These are phyloP conservation scores for Acropora yongei DNA, from an alignment of 64 coral and sea anemone genomes.

Conservation along the genomic window DNA sequence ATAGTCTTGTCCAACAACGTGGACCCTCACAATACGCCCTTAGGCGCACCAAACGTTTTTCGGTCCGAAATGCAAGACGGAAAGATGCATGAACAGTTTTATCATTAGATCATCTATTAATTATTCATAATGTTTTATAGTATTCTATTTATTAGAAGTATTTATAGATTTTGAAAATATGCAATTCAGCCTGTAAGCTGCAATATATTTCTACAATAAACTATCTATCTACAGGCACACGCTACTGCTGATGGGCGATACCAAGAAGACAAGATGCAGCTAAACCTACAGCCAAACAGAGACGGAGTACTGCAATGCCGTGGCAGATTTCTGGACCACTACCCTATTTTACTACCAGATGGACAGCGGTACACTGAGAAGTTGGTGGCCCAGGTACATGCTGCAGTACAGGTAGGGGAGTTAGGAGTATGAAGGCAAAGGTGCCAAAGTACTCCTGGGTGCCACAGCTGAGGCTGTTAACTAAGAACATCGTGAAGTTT, in stretches of 20 bases:
- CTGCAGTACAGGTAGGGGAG: background rate
- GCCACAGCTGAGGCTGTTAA: constrained; percentile 12
- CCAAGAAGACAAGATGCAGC: background rate
- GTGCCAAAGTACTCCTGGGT: constrained; percentile 60
- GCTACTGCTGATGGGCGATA: background rate
- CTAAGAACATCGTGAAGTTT: background rate
- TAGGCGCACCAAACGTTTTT: too few species aligned
- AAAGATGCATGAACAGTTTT: too few species aligned
- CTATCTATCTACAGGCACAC: background rate
- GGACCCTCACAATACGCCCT: too few species aligned
- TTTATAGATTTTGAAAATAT: too few species aligned
- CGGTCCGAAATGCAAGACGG: too few species aligned
- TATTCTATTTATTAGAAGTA: too few species aligned
- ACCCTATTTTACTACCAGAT: background rate
- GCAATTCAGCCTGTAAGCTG: too few species aligned
- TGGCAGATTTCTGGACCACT: background rate
- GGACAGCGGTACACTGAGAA: background rate
- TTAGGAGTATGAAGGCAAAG: constrained; percentile 28
- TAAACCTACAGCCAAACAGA: constrained; percentile 21
- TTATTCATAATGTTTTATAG: too few species aligned
- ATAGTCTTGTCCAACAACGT: too few species aligned
- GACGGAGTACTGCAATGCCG: background rate
- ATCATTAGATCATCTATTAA: too few species aligned
- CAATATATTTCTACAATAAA: too few species aligned
- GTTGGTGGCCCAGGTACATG: background rate